Conservation (phyloP, 2,888 invertebrate species). For the Aphodius granarius region DNA sequence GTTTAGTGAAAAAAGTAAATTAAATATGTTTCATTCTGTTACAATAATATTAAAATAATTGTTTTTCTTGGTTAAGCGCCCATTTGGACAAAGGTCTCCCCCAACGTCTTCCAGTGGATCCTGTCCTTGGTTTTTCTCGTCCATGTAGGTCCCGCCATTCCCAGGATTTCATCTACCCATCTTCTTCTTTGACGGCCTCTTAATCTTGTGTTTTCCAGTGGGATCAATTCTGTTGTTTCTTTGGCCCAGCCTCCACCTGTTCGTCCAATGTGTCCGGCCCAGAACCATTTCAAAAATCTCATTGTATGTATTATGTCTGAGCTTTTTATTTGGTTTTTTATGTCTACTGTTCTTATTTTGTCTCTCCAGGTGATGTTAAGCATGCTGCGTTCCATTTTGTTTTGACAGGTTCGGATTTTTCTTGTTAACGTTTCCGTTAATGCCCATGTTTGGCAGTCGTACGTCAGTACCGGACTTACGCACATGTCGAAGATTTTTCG, state of each 20-base stretch:
- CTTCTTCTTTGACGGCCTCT: neutral
- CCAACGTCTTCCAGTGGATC: neutral
- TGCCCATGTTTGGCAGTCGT: no score
- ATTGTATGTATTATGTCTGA: no score
- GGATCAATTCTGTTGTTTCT: neutral
- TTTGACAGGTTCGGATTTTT: no score
- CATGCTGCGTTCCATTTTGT: no score
- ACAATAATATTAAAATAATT: neutral
- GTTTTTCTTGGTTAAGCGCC: neutral
- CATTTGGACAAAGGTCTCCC: neutral
- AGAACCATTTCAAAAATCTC: no score
- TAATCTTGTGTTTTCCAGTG: neutral
- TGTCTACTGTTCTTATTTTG: no score
- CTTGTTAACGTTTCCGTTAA: no score
- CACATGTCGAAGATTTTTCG: no score
- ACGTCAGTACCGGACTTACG: no score
- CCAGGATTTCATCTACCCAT: neutral
- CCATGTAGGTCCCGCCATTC: neutral
- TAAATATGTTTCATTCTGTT: neutral
- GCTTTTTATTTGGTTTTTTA: no score
- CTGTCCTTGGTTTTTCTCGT: neutral
- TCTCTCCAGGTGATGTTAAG: no score
- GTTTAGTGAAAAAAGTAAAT: neutral
- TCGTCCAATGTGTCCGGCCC: neutral
- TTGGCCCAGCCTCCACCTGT: neutral